phyloP scores from a whole-genome alignment of 2,797 vertebrate species.

The Astyanax mexicanus region DNA sequence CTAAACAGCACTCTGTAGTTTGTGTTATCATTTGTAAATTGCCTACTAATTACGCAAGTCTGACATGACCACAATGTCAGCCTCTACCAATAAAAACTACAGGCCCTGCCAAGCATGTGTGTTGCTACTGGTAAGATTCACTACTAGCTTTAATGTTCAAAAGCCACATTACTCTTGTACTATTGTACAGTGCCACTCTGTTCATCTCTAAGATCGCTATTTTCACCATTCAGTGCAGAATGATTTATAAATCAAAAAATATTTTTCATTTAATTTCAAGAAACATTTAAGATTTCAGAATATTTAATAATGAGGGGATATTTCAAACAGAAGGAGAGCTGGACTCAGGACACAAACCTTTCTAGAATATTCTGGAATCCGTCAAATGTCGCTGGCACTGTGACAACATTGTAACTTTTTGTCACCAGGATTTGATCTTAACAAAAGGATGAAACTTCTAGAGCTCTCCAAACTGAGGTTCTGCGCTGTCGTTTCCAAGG shows the following conservation, averaged over 20 bases:
- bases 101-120: conserved; percentile 63
- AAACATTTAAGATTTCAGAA: not conserved
- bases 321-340: not conserved
- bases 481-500: conserved; percentile 68
- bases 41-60: conserved; percentile 23
- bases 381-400: conserved; percentile 60
- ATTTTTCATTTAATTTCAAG: conserved; percentile 19
- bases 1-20: conserved; percentile 18
- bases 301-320: not conserved
- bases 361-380: conserved; percentile 54
- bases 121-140: conserved; percentile 10
- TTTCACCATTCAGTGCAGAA: not conserved
- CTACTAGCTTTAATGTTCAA: conserved; percentile 4
- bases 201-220: conserved; percentile 1
- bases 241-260: not conserved
- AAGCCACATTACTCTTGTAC: not conserved
- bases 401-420: conserved; percentile 65
- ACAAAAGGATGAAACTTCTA: conserved; percentile 57
- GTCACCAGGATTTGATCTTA: conserved; percentile 61
- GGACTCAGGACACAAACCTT: conserved; percentile 6
- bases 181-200: not conserved
- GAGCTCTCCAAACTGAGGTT: conserved; percentile 62
- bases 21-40: conserved; percentile 27
- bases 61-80: conserved; percentile 37
- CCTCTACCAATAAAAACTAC: conserved; percentile 62